Evolutionary conservation across 1,140 invertebrate species (phyloP), one percentile per base, ranked within the genome.

Genomic region (Chironomus striatipennis): DNA sequence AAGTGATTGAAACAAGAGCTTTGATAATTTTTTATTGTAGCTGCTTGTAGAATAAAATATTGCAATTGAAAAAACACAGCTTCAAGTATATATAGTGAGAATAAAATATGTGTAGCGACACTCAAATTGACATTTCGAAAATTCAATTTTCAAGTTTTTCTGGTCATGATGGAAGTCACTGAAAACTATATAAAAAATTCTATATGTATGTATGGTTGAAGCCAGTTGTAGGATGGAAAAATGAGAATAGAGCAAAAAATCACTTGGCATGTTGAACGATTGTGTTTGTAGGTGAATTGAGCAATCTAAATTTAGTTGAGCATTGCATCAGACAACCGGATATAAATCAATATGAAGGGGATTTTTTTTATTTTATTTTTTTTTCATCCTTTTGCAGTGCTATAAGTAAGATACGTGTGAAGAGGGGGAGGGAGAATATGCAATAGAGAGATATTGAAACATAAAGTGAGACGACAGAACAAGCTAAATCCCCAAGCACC

Each of bases 301-400:
- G 12, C 47, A 57, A 57, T 57, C 47, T 57, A 57, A 57, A 57
- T 57, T 57, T 57, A 57, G 47, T 57, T 57, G 47, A n/a, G 47
- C 47, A 57, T 57, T 57, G 47, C 47, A 57, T 57, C 47, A 57
- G 47, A 57, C 47, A 57, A 15, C 47, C 47, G 47, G 47, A 57
- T n/a, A 57, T 57, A 57, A 57, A 57, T 57, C 47, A 57, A 57
- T 57, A 57, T 57, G n/a, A n/a, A n/a, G n/a, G 47, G n/a, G 47
- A 57, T 5, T n/a, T n/a, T 57, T 57, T 57, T 15, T 57, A 12
- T 34, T 34, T 34, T 34, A 2, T 34, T 34, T 34, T 34, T 34
- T 34, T 34, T 34, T 34, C 24, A 34, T 34, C 24, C 24, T 34
- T 34, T 34, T 34, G 24, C 24, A 34, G 24, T 34, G 24, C 24